Percentiles rank a stretch among this genome's conserved stretches.
phyloP scores from a whole-genome alignment of 2,888 invertebrate genomes.

The Fissipunctia ypsillon region DNA sequence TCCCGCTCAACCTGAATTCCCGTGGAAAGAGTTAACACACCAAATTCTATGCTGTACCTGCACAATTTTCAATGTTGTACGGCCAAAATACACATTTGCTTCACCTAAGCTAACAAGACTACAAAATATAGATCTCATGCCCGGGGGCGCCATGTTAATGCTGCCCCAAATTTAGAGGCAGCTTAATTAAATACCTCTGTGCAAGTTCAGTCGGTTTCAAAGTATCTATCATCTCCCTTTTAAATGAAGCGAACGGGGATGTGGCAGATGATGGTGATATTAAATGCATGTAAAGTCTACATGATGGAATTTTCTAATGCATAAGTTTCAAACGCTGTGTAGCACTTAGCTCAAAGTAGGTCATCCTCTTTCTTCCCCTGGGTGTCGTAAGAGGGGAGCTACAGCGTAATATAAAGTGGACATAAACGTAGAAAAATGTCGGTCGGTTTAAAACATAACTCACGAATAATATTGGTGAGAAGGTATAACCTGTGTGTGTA shows the following conservation, averaged over 20 bases:
- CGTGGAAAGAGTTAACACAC: slow-evolving; percentile 52
- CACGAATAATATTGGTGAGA: slow-evolving; percentile 43
- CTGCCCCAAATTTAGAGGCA: slow-evolving; percentile 67
- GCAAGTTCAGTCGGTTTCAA: slow-evolving; percentile 51
- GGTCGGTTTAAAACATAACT: slow-evolving; percentile 40
- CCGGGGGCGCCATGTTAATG: slow-evolving; percentile 63
- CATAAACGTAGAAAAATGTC: slow-evolving; percentile 52
- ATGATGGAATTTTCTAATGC: slow-evolving; percentile 47
- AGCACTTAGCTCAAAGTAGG: slow-evolving; percentile 50
- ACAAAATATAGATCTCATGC: slow-evolving; percentile 64
- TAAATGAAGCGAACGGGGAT: slow-evolving; percentile 30
- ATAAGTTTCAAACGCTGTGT: slow-evolving; percentile 45
- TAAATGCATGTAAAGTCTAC: slow-evolving; percentile 28
- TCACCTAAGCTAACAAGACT: slow-evolving; percentile 67
- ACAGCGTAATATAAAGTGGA: slow-evolving; percentile 48
- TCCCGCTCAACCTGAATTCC: slow-evolving; percentile 11
- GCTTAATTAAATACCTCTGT: slow-evolving; percentile 73
- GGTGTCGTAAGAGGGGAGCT: slow-evolving; percentile 50
- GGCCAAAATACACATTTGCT: slow-evolving; percentile 62
- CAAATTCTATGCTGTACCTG: slow-evolving; percentile 36
- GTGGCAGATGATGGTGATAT: slow-evolving; percentile 19
- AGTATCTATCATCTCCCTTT: slow-evolving; percentile 50
- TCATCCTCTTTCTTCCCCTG: slow-evolving; percentile 54
- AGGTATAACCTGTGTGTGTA: slow-evolving; percentile 7
- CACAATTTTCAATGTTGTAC: slow-evolving; percentile 45